Percentiles rank a stretch among this genome's conserved stretches.
These are phyloP conservation scores for Octomys mimax DNA, from an alignment of 2,797 vertebrate genomes.

Conservation along the genomic window DNA sequence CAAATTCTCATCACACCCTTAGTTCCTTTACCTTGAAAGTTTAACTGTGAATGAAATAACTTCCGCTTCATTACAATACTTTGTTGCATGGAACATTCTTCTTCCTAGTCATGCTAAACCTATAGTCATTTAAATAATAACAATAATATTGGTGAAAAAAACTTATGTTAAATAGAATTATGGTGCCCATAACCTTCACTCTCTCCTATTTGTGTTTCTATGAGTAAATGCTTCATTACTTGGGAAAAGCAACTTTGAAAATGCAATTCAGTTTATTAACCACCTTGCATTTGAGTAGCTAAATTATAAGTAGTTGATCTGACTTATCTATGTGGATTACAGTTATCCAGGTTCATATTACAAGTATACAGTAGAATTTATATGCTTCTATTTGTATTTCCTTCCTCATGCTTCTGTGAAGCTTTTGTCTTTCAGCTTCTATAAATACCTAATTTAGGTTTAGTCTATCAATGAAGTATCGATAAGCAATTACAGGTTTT, in stretches of 20 bases:
- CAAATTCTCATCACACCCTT: not conserved
- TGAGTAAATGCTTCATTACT: not conserved
- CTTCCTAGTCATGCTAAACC: not conserved
- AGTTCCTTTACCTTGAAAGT: not conserved
- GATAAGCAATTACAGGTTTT: not conserved
- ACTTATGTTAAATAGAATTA: not conserved
- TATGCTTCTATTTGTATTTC: not conserved
- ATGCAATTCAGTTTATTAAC: not conserved
- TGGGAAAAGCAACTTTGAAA: conserved; percentile 25
- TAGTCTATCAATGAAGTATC: conserved; percentile 10
- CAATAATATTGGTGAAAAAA: not conserved
- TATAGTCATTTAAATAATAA: conserved; percentile 6
- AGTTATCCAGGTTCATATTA: not conserved
- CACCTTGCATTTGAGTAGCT: not conserved
- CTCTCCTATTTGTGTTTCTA: not conserved
- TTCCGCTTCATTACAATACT: not conserved
- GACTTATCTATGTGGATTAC: not conserved
- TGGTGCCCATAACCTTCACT: not conserved
- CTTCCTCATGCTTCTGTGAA: not conserved
- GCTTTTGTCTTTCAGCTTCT: not conserved
- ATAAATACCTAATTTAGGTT: conserved; percentile 14
- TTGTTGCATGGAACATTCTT: not conserved
- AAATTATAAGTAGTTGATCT: not conserved
- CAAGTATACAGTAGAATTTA: not conserved
- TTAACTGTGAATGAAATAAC: conserved; percentile 9